Percentiles rank a stretch among this genome's conserved stretches.
Conservation (phyloP, 2,113 vertebrate species). For the Misgurnus anguillicaudatus region DNA sequence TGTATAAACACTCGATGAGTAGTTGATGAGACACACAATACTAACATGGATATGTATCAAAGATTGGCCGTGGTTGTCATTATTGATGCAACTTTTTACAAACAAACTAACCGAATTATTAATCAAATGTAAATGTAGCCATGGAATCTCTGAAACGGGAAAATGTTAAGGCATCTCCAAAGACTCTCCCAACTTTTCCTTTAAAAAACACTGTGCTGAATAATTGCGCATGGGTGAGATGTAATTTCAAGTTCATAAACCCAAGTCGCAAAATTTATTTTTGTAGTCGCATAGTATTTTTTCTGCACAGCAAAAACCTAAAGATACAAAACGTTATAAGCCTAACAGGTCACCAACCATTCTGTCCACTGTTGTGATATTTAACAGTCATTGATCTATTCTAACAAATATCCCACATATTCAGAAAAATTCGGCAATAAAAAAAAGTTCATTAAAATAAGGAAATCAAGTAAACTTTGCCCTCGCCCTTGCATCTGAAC, state of each 20-base stretch:
- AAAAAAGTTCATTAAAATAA: neutral
- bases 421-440: neutral
- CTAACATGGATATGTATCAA: conserved; percentile 67
- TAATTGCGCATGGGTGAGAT: neutral
- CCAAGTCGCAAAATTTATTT: no score
- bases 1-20: conserved; percentile 73
- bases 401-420: neutral
- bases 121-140: neutral
- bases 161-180: neutral
- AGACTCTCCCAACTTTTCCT: neutral
- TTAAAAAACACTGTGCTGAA: neutral
- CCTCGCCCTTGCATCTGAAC: neutral
- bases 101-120: conserved; percentile 11
- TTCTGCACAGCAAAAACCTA: no score
- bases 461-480: neutral
- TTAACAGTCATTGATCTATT: neutral
- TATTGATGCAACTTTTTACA: conserved; percentile 32
- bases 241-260: no score
- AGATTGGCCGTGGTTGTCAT: conserved; percentile 46
- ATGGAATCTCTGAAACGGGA: neutral
- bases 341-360: neutral
- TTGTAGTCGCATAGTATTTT: no score
- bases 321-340: neutral
- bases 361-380: neutral
- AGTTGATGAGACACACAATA: conserved; percentile 71